Evolutionary conservation across 1,140 invertebrate genomes (phyloP).

Genomic region (Zelostemma sp.): DNA sequence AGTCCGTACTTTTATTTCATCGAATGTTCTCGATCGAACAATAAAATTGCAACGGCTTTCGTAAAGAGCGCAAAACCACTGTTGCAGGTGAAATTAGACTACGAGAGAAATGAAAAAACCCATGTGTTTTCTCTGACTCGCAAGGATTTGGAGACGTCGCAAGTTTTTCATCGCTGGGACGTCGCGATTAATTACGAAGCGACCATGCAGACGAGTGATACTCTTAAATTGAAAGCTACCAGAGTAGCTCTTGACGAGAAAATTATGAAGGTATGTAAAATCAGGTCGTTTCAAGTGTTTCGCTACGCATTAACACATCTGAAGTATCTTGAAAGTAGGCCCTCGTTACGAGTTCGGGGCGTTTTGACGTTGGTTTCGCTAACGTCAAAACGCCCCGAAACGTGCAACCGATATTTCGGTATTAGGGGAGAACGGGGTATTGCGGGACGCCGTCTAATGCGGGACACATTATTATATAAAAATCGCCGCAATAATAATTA

Average conservation of each 20-base stretch:
- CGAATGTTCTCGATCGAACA: background rate
- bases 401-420: too few species aligned
- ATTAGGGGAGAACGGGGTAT: too few species aligned
- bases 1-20: conserved; percentile 40
- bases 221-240: conserved; percentile 62
- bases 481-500: too few species aligned
- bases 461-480: too few species aligned
- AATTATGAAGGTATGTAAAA: conserved; percentile 56
- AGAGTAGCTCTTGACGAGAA: conserved; percentile 49
- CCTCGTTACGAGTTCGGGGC: too few species aligned
- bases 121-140: conserved; percentile 58
- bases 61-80: conserved; percentile 1
- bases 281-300: too few species aligned
- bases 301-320: too few species aligned
- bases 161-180: conserved; percentile 63
- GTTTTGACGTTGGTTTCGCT: too few species aligned
- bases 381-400: too few species aligned
- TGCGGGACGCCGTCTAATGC: too few species aligned
- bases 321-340: too few species aligned
- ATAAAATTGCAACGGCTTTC: conserved; percentile 2
- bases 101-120: conserved; percentile 52
- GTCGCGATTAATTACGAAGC: conserved; percentile 58
- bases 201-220: conserved; percentile 57
- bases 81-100: conserved; percentile 63
- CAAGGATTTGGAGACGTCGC: conserved; percentile 45